Evolutionary conservation across 2,113 vertebrate species (phyloP).

Genomic region (Terrapene triunguis): DNA sequence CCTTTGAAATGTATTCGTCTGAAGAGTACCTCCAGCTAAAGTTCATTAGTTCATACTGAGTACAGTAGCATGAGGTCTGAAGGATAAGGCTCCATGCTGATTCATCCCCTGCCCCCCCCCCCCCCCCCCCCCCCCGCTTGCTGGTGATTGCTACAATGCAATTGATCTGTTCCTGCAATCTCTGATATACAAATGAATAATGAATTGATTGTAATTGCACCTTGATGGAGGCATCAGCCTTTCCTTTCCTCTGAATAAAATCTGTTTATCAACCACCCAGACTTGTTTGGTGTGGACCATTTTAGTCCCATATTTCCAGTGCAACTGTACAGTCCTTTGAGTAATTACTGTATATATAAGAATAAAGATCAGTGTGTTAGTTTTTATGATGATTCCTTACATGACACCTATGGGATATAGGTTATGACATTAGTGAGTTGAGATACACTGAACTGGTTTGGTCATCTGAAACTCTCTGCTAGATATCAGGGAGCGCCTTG

Average conservation of each 20-base stretch:
- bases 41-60: not conserved
- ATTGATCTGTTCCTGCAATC: not conserved
- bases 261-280: not conserved
- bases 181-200: not conserved
- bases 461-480: not conserved
- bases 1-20: not conserved
- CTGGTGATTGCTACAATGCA: not conserved
- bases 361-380: not conserved
- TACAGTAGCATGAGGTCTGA: not conserved
- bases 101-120: not conserved
- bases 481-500: not conserved
- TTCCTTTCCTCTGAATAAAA: not conserved
- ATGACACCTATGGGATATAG: not conserved
- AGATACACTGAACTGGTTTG: not conserved
- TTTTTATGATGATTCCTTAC: not conserved
- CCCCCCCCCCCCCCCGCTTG: rapidly evolving
- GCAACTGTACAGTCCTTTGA: not conserved
- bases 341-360: not conserved
- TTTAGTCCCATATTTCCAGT: not conserved
- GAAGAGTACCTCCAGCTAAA: not conserved
- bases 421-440: not conserved
- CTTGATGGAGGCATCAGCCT: not conserved
- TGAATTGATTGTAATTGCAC: not conserved
- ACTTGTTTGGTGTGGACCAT: not conserved
- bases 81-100: not conserved